Conservation (phyloP, 1,140 invertebrate species). For the Eupristina koningsbergeri region DNA sequence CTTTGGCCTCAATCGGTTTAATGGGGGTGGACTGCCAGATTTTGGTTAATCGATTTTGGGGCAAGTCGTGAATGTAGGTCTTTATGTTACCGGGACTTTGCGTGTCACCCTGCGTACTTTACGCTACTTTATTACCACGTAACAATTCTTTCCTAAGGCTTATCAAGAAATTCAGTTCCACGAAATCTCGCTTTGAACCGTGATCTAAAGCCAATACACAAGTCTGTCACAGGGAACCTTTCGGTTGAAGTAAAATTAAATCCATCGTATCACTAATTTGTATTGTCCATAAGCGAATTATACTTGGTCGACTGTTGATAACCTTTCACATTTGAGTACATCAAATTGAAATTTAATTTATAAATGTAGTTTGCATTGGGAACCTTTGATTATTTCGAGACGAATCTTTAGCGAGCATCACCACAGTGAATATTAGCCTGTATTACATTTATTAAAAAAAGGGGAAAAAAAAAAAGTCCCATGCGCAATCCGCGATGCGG, state of each 20-base stretch:
- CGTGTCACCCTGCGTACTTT: slow-evolving; percentile 5
- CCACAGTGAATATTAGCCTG: no score
- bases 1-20: not conserved
- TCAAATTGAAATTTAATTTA: no score
- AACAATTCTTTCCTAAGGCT: not conserved
- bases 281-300: not conserved
- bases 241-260: no score
- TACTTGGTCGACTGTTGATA: no score
- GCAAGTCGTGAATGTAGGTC: slow-evolving; percentile 44
- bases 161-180: not conserved
- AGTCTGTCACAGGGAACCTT: no score
- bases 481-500: not conserved
- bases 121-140: not conserved
- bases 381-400: no score
- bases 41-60: slow-evolving; percentile 25
- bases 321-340: no score
- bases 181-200: not conserved
- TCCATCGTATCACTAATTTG: not conserved
- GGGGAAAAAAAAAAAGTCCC: no score
- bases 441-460: not conserved
- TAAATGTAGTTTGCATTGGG: no score
- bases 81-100: slow-evolving; percentile 49
- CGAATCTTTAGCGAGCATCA: no score
- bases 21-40: not conserved
- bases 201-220: no score